Evolutionary conservation across 2,888 invertebrate genomes (phyloP).

Genomic region (Acronicta alni): DNA sequence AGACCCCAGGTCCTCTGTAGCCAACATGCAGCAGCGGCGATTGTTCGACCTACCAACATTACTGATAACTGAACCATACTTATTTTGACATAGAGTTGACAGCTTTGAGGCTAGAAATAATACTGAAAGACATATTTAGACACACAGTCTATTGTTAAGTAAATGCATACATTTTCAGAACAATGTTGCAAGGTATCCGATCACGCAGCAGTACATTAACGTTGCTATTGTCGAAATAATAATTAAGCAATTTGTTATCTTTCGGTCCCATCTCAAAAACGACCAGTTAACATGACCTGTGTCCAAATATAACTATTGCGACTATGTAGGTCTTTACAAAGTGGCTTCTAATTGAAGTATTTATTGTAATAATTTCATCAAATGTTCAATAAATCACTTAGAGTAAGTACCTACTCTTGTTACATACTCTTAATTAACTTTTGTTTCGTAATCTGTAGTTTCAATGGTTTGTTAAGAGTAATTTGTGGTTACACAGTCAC

Average conservation of each 20-base stretch:
- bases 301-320: slow-evolving; percentile 17
- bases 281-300: slow-evolving; percentile 60
- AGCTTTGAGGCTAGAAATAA: neutral
- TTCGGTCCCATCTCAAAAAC: slow-evolving; percentile 70
- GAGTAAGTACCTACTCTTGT: slow-evolving; percentile 39
- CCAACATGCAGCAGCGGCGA: too few relatives aligned
- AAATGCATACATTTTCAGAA: slow-evolving; percentile 28
- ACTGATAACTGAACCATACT: neutral
- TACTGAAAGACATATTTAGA: neutral
- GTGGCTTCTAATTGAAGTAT: slow-evolving; percentile 56
- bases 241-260: slow-evolving; percentile 82
- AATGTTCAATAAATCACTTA: slow-evolving; percentile 62
- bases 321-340: slow-evolving; percentile 53
- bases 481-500: slow-evolving; percentile 6
- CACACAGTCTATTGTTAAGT: neutral
- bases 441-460: slow-evolving; percentile 40
- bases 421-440: slow-evolving; percentile 45
- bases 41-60: slow-evolving; percentile 21
- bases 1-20: too few relatives aligned
- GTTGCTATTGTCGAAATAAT: slow-evolving; percentile 76
- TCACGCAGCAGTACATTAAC: slow-evolving; percentile 64
- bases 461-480: slow-evolving; percentile 22
- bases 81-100: neutral
- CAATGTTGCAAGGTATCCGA: slow-evolving; percentile 55
- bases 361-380: slow-evolving; percentile 62